These are phyloP conservation scores for Caenorhabditis virilis DNA, from an alignment of 2,888 invertebrate species.

Conservation along the genomic window DNA sequence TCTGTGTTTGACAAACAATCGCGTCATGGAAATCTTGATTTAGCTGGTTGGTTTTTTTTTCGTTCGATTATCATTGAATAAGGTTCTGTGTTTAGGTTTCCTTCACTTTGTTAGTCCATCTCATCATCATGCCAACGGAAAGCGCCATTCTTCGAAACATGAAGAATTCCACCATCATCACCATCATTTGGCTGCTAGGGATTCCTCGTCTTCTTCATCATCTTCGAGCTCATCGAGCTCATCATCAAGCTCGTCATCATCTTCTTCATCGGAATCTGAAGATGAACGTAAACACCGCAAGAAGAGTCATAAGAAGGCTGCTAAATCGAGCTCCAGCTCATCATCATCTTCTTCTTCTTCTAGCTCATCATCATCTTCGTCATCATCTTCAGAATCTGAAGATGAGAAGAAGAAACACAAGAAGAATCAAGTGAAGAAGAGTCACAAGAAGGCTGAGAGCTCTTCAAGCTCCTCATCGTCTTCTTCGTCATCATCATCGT, in stretches of 20 bases:
- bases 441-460: slow-evolving; percentile 14
- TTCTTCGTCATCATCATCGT: slow-evolving; percentile 5
- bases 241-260: slow-evolving; percentile 7
- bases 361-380: slow-evolving; percentile 3
- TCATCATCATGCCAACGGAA: slow-evolving; percentile 1
- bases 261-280: slow-evolving; percentile 12
- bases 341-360: slow-evolving; percentile 5
- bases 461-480: slow-evolving; percentile 8
- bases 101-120: slow-evolving; percentile 25
- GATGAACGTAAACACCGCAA: slow-evolving; percentile 16
- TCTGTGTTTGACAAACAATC: slow-evolving; percentile 18
- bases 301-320: slow-evolving; percentile 9
- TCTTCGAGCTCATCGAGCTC: slow-evolving; percentile 11
- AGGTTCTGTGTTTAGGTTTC: slow-evolving; percentile 3
- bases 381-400: slow-evolving; percentile 17
- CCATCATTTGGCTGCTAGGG: slow-evolving; percentile 5
- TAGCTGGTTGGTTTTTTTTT: slow-evolving; percentile 10
- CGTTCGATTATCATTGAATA: neutral
- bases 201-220: neutral
- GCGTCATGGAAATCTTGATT: slow-evolving; percentile 14
- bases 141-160: slow-evolving; percentile 4
- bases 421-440: slow-evolving; percentile 8
- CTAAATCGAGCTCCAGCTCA: neutral
- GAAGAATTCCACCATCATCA: slow-evolving; percentile 30
- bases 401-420: slow-evolving; percentile 13